Evolutionary conservation across 2,888 invertebrate species (phyloP).

Genomic region (Xestia rhomboidea): DNA sequence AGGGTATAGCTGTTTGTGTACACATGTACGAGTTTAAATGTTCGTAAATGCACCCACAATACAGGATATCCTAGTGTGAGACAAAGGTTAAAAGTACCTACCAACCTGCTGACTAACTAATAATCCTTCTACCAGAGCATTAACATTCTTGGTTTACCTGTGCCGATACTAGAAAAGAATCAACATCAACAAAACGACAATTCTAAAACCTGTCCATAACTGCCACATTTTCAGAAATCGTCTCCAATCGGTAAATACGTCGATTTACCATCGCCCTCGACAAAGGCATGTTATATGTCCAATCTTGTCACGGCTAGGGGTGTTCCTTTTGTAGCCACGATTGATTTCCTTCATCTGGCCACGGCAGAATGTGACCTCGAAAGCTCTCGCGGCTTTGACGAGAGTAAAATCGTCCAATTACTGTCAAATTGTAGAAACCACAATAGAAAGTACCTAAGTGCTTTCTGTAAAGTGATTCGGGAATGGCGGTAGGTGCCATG

Average conservation of each 20-base stretch:
- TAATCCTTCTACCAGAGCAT: too few relatives aligned
- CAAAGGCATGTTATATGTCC: conserved; percentile 65
- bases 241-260: conserved; percentile 50
- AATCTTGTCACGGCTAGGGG: conserved; percentile 50
- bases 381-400: conserved; percentile 28
- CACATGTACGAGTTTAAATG: too few relatives aligned
- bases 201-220: background rate
- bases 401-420: conserved; percentile 32
- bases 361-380: conserved; percentile 19
- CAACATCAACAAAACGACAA: background rate
- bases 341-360: conserved; percentile 56
- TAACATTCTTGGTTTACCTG: too few relatives aligned
- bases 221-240: conserved; percentile 13
- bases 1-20: too few relatives aligned
- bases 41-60: too few relatives aligned
- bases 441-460: conserved; percentile 10
- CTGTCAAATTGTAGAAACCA: conserved; percentile 13
- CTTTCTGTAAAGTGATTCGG: background rate
- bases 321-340: conserved; percentile 56
- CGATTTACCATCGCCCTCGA: conserved; percentile 40
- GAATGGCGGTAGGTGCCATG: too few relatives aligned
- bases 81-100: too few relatives aligned
- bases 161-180: too few relatives aligned
- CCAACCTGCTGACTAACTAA: too few relatives aligned
- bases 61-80: too few relatives aligned